Percentiles rank a stretch among this genome's conserved stretches.
Evolutionary conservation across 1,140 invertebrate species (phyloP).

Genomic region (Delia radicum): DNA sequence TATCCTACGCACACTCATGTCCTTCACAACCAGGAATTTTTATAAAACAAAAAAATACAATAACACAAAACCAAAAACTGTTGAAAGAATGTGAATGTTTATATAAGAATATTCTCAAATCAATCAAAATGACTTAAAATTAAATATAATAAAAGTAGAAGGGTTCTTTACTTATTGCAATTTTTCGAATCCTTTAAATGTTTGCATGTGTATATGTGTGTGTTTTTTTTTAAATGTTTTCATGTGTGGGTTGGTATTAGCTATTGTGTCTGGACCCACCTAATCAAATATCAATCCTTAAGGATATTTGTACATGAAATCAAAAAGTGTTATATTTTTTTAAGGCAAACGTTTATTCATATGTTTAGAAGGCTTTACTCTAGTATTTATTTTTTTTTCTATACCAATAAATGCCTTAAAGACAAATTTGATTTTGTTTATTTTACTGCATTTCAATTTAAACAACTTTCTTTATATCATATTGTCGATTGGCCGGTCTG

Average conservation of each 20-base stretch:
- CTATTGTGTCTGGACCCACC: neutral
- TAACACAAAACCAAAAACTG: neutral
- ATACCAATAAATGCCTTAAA: neutral
- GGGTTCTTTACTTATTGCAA: neutral
- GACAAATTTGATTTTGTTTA: neutral
- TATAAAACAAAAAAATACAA: neutral
- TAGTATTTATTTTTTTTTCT: neutral
- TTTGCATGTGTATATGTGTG: neutral
- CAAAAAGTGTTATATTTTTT: neutral
- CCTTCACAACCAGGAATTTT: no score
- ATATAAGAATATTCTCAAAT: neutral
- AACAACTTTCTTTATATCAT: neutral
- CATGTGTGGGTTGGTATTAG: no score
- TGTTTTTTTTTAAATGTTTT: neutral
- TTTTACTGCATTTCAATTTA: neutral
- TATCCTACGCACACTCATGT: no score
- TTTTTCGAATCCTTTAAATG: neutral
- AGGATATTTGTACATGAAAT: neutral
- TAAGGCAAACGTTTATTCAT: neutral
- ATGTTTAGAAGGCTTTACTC: neutral
- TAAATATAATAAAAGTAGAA: neutral
- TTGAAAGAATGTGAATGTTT: neutral
- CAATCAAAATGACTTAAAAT: neutral
- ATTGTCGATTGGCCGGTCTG: neutral
- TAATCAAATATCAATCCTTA: neutral